Base-by-base conservation (phyloP, 2,113 vertebrate species). In the Oenanthe oenanthe region DNA sequence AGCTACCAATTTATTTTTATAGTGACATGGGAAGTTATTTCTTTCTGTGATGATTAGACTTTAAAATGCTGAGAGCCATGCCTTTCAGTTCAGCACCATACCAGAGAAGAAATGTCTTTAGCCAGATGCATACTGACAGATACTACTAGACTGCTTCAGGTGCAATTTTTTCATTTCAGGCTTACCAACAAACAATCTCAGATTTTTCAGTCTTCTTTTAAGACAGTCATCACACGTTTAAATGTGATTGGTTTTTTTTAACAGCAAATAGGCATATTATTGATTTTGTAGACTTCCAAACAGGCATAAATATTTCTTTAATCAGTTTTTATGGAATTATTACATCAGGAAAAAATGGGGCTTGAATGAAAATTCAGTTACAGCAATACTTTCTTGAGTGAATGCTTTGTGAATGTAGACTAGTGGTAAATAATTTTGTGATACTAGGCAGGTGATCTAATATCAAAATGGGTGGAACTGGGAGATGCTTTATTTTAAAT, bases 361-460 rank as follows among this genome's bases (percentile, higher is more conserved):
- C 40, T 78, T 82, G 8, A 72, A 17, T 57, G 40, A 71, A 86
- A 87, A 71, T 40, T 82, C 20, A 40, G 22, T 53, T 85, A 32
- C 21, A 76, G 66, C 17, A 43, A 2, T 68, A 17, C 40, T 84
- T 77, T 29, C 15, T 40, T 61, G 58, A 72, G 17, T 0, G 0
- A 13, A 18, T 75, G 36, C 24, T 68, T 72, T 72, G 26, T 56
- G 34, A 13, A 34, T 68, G 16, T 28, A 32, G 24, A 25, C 42
- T 54, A 12, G 6, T 42, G 14, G 32, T 29, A 50, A 13, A 31
- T 60, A 1, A 51, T 63, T 88, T 79, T 88, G 9, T 7, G 1
- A 45, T 76, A n/a, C 28, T n/a, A 16, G 5, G 17, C 26, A 57
- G 6, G 18, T 68, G 34, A 42, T 45, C 34, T 72, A 12, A 53